These are phyloP conservation scores for Hydrozoanthus gracilis DNA, from an alignment of 92 coral and sea anemone species.

Conservation along the genomic window DNA sequence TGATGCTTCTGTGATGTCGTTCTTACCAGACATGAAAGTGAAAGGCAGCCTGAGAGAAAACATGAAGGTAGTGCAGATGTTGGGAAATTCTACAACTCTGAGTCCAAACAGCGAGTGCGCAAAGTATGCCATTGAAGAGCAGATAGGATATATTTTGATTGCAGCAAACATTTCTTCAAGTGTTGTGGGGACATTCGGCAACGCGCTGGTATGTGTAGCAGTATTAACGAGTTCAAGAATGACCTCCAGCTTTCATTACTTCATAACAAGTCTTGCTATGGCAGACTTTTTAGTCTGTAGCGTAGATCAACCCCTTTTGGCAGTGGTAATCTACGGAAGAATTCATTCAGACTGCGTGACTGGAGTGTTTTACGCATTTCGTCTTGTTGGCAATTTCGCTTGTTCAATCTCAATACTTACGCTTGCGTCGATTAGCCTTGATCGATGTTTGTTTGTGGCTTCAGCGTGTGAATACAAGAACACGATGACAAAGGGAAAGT, in stretches of 20 bases:
- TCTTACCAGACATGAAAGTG: not conserved
- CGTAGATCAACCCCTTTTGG: conserved; percentile 80
- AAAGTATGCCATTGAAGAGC: not conserved
- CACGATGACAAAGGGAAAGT: conserved; percentile 73
- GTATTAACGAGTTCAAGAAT: conserved; percentile 67
- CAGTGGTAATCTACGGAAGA: conserved; percentile 64
- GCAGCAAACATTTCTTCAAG: conserved; percentile 60
- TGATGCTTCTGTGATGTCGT: not conserved
- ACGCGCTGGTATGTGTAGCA: conserved; percentile 73
- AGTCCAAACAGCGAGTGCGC: not conserved
- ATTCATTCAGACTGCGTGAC: conserved; percentile 53
- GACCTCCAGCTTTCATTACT: conserved; percentile 74
- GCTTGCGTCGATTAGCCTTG: conserved; percentile 74
- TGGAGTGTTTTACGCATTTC: conserved; percentile 63
- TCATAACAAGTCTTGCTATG: conserved; percentile 74
- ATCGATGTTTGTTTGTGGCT: conserved; percentile 77
- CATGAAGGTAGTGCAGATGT: not conserved
- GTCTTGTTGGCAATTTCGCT: conserved; percentile 83
- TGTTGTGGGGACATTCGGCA: conserved; percentile 79
- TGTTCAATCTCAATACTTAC: conserved; percentile 75
- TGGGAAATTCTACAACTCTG: not conserved
- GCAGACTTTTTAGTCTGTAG: conserved; percentile 82
- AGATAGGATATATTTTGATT: conserved; percentile 46
- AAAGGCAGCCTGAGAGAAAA: not conserved
- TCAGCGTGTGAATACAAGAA: conserved; percentile 68